Conservation (phyloP, 2,888 invertebrate species). For the Drosophila pegasa region DNA sequence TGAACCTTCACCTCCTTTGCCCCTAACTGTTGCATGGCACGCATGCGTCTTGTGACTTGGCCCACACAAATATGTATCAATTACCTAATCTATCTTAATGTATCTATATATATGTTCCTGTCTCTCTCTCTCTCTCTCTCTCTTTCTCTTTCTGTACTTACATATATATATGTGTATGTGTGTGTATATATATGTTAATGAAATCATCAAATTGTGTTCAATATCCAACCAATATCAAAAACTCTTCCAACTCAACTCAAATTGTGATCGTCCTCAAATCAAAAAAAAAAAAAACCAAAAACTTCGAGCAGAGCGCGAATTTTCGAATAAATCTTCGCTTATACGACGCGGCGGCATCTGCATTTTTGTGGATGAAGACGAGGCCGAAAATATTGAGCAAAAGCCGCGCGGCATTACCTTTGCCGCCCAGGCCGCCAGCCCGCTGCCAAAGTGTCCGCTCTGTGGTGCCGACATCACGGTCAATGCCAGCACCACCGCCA, state of each 20-base stretch:
- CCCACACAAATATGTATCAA: conserved; percentile 8
- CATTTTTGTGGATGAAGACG: conserved; percentile 85
- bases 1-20: conserved; percentile 19
- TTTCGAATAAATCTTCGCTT: conserved; percentile 83
- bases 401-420: conserved; percentile 78
- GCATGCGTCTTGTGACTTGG: conserved; percentile 43
- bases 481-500: conserved; percentile 36
- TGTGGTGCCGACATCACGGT: conserved; percentile 73
- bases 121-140: conserved; percentile 34
- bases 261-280: conserved; percentile 41
- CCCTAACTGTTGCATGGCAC: conserved; percentile 63
- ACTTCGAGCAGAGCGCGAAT: conserved; percentile 71
- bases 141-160: conserved; percentile 43
- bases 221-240: conserved; percentile 60
- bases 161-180: conserved; percentile 33
- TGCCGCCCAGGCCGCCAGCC: conserved; percentile 68
- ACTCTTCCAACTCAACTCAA: conserved; percentile 48
- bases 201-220: conserved; percentile 72
- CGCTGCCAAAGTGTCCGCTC: conserved; percentile 76
- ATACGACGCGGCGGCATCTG: conserved; percentile 85
- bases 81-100: conserved; percentile 34
- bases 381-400: conserved; percentile 82
- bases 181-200: conserved; percentile 65
- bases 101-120: conserved; percentile 42
- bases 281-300: conserved; percentile 30